Evolutionary conservation across 2,797 vertebrate species (phyloP), one percentile per base, ranked within the genome.

Genomic region (Galago senegalensis): DNA sequence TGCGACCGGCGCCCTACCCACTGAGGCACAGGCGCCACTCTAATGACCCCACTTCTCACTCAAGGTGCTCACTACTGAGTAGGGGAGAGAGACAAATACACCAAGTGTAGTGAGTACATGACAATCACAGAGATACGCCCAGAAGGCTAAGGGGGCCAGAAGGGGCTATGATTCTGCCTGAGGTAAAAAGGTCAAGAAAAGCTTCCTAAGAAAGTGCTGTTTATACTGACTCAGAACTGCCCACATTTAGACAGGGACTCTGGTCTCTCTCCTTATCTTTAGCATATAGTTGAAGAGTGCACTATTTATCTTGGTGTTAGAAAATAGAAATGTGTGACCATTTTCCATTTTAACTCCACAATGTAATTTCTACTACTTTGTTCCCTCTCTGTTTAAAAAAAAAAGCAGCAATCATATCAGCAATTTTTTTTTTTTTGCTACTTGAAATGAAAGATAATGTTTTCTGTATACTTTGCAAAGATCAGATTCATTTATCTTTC

Each of bases 401-500:
- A 20, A 77, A 53, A 79, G 3, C 63, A 89, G 70, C 27, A 85
- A 93, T 72, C 49, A 9, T 37, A 2, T 21, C 40, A 34, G 27
- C 31, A 53, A 53, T 53, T 53, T 53, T 53, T 34, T 20, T 20
- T 20, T 23, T 77, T 82, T 34, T 43, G 46, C 7, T 49, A 89
- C 63, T 67, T 49, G 56, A 92, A 87, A 40, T 87, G 93, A 96
- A 86, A 81, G 40, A 85, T 61, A 87, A 72, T 84, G 11, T 49
- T 87, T 85, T 89, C 53, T 79, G 53, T 56, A 93, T 1, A 1
- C 67, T 83, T 87, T 89, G 76, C 94, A 88, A 93, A 93, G 80
- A 85, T 86, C 27, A 92, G 13, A 91, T 93, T 96, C 37, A 53
- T 56, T 94, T 81, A 69, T 93, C 53, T 89, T 87, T 85, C 80